Percentiles rank a stretch among this genome's conserved stretches.
phyloP scores from a whole-genome alignment of 1,140 invertebrate genomes.

The Musca vetustissima region DNA sequence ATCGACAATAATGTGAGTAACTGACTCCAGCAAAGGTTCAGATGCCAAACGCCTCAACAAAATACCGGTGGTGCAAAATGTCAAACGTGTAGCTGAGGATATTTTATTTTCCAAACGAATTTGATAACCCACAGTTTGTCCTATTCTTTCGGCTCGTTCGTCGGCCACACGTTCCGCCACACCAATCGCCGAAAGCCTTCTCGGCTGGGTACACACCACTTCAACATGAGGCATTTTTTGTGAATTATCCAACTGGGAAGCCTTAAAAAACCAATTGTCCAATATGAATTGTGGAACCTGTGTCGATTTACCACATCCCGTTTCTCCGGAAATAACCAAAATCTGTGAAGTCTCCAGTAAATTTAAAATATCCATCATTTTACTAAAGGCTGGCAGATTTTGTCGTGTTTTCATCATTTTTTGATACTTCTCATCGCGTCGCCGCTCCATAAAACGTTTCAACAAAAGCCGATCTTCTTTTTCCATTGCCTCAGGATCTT shows the following conservation, averaged over 20 bases:
- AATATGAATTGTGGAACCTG: slow-evolving; percentile 91
- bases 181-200: slow-evolving; percentile 88
- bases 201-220: slow-evolving; percentile 90
- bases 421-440: slow-evolving; percentile 63
- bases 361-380: slow-evolving; percentile 67
- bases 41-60: slow-evolving; percentile 76
- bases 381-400: slow-evolving; percentile 69
- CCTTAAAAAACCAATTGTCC: slow-evolving; percentile 67
- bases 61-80: slow-evolving; percentile 91
- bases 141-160: slow-evolving; percentile 82
- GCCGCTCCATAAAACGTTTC: slow-evolving; percentile 62
- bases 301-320: slow-evolving; percentile 88
- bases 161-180: slow-evolving; percentile 87
- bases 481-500: slow-evolving; percentile 59
- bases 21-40: slow-evolving; percentile 69
- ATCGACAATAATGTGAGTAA: slow-evolving; percentile 82
- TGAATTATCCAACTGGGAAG: slow-evolving; percentile 31
- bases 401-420: slow-evolving; percentile 64
- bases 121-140: slow-evolving; percentile 84
- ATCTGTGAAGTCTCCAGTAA: slow-evolving; percentile 67
- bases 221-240: slow-evolving; percentile 44
- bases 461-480: slow-evolving; percentile 65
- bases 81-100: slow-evolving; percentile 74
- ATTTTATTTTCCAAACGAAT: slow-evolving; percentile 77
- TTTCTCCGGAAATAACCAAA: slow-evolving; percentile 80